phyloP scores from a whole-genome alignment of 1,140 invertebrate genomes.

The Gryllus bimaculatus region DNA sequence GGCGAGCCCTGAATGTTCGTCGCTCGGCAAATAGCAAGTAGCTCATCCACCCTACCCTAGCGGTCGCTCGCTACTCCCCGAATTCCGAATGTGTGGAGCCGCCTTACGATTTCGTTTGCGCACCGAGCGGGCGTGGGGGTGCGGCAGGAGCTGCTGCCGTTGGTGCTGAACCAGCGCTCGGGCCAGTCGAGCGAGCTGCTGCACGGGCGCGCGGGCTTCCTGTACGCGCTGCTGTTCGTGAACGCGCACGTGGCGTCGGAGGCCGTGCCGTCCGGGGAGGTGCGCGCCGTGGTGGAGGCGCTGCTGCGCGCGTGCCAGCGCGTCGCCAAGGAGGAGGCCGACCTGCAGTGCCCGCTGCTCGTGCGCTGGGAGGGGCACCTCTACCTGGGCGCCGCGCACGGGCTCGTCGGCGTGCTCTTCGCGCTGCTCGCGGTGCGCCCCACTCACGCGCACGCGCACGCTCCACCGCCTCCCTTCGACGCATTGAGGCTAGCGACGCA shows the following conservation, averaged over 20 bases:
- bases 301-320: not conserved
- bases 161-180: slow-evolving; percentile 38
- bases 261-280: not conserved
- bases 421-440: not conserved
- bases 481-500: too few species aligned
- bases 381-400: not conserved
- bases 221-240: slow-evolving; percentile 66
- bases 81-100: too few species aligned
- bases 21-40: too few species aligned
- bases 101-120: too few species aligned
- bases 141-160: slow-evolving; percentile 35
- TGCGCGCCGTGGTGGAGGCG: not conserved
- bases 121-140: too few species aligned
- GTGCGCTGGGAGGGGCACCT: not conserved
- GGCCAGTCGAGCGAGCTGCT: slow-evolving; percentile 70
- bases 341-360: not conserved
- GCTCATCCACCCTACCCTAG: too few species aligned
- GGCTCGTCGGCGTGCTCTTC: not conserved
- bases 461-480: too few species aligned
- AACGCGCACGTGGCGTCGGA: slow-evolving; percentile 46
- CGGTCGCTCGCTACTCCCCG: too few species aligned
- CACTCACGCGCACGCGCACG: too few species aligned
- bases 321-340: not conserved
- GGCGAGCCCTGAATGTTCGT: too few species aligned
- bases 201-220: slow-evolving; percentile 74